phyloP scores from a whole-genome alignment of 2,888 invertebrate species.

The Diarsia rubi region DNA sequence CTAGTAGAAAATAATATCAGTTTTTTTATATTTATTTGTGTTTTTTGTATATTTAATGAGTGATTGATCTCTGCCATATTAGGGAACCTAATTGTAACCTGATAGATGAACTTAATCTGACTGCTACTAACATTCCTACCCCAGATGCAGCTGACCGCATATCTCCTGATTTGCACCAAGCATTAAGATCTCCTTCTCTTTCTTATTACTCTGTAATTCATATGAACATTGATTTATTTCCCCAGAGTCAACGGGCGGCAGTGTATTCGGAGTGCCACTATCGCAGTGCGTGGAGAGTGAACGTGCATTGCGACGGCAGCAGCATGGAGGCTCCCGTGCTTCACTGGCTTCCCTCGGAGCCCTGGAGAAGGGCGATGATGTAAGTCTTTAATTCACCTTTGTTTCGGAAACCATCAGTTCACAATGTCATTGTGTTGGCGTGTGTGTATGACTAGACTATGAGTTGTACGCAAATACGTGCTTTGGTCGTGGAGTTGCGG shows the following conservation, averaged over 20 bases:
- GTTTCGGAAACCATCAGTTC: background rate
- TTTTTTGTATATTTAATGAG: no score
- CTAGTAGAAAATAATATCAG: no score
- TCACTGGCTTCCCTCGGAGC: constrained; percentile 94
- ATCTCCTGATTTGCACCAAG: background rate
- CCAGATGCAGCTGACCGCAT: background rate
- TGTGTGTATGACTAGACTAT: background rate
- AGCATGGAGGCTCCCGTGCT: constrained; percentile 92
- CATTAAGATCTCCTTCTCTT: background rate
- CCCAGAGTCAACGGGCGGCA: constrained; percentile 87
- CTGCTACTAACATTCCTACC: background rate
- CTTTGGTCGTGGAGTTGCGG: no score
- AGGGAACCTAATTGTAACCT: no score
- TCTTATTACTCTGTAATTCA: background rate
- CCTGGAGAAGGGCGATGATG: constrained; percentile 89
- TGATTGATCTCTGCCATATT: no score
- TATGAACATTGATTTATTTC: constrained; percentile 22
- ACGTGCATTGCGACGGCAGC: constrained; percentile 85
- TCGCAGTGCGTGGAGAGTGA: constrained; percentile 96
- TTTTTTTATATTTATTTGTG: no score
- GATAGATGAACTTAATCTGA: background rate
- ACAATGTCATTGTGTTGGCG: background rate
- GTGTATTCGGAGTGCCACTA: constrained; percentile 96
- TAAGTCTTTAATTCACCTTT: constrained; percentile 79
- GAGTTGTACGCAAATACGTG: no score